Percentiles rank a stretch among this genome's conserved stretches.
These are phyloP conservation scores for Gnathonemus echidnorhynchus DNA, from an alignment of 2,113 vertebrate species.

Conservation along the genomic window DNA sequence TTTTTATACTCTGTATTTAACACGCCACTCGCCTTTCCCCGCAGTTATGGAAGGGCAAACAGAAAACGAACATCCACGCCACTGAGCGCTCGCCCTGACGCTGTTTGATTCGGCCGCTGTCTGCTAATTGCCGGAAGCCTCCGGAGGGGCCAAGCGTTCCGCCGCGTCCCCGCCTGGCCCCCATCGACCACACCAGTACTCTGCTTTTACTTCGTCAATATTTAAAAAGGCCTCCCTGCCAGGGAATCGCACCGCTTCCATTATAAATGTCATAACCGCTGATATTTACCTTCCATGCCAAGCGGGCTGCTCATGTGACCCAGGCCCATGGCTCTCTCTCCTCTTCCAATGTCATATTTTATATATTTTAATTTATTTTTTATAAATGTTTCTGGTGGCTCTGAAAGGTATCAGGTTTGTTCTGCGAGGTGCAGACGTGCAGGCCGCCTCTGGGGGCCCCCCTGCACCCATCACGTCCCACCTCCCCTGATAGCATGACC, in stretches of 20 bases:
- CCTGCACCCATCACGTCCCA: background rate
- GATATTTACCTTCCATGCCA: constrained; percentile 47
- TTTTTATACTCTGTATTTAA: background rate
- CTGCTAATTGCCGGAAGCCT: constrained; percentile 12
- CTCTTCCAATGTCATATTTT: background rate
- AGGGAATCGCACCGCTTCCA: constrained; percentile 32
- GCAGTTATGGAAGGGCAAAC: background rate
- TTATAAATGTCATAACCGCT: constrained; percentile 48
- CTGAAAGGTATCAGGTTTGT: background rate
- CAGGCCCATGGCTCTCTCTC: background rate
- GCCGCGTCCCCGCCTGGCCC: background rate
- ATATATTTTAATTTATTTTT: background rate
- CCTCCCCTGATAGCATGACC: background rate
- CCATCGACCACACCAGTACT: constrained; percentile 35
- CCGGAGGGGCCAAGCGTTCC: background rate
- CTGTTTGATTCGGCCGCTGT: background rate
- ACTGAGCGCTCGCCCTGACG: background rate
- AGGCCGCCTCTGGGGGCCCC: background rate
- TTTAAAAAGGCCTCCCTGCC: constrained; percentile 43
- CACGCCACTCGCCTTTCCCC: background rate
- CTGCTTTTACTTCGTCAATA: constrained; percentile 41
- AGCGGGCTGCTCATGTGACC: constrained; percentile 25
- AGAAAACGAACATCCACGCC: background rate
- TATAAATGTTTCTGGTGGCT: background rate
- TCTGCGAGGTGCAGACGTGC: background rate